Evolutionary conservation across 1,140 invertebrate species (phyloP), one percentile per base, ranked within the genome.

Genomic region (Lysiphlebus fabarum): DNA sequence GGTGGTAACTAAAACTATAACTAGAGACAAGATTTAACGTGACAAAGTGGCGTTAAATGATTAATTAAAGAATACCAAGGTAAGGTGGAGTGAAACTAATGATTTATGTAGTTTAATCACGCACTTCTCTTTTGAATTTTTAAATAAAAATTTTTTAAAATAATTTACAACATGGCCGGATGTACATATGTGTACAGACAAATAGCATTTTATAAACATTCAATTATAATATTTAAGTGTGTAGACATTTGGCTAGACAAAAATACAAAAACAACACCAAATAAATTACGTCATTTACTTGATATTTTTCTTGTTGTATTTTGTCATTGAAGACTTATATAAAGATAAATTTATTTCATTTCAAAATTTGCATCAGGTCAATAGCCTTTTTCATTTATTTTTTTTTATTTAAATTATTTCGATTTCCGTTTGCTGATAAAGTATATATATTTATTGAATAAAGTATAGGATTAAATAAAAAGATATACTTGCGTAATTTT

Each of bases 41-140:
- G 59, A 66, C 62, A 64, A 64, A 62, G 59, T 62, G 58, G 50
- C 59, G 62, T 61, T 57, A 64, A 66, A 64, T 59, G 59, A 64
- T 66, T 66, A 66, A 56, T 62, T 56, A 59, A 51, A 53, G 49
- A 12, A 60, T 47, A 17, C 59, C 51, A 59, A 12, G 49, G 56
- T 40, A 49, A 53, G 45, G 36, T n/a, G 3, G 36, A 51, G 34
- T 51, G 49, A 51, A 33, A 33, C 40, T 53, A 53, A 17, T 59
- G 58, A 59, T 59, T 64, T 56, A 53, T 47, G 59, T 49, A 54
- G 63, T 49, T 48, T 56, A 58, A 54, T 56, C 59, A 62, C 54
- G 62, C 53, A 63, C 51, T 58, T 14, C 38, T 61, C 44, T 51
- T 51, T 60, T 49, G 26, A 33, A n/a, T n/a, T 36, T 51, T 51